phyloP scores from a whole-genome alignment of 2,888 invertebrate species.

The Drosophila rellima region DNA sequence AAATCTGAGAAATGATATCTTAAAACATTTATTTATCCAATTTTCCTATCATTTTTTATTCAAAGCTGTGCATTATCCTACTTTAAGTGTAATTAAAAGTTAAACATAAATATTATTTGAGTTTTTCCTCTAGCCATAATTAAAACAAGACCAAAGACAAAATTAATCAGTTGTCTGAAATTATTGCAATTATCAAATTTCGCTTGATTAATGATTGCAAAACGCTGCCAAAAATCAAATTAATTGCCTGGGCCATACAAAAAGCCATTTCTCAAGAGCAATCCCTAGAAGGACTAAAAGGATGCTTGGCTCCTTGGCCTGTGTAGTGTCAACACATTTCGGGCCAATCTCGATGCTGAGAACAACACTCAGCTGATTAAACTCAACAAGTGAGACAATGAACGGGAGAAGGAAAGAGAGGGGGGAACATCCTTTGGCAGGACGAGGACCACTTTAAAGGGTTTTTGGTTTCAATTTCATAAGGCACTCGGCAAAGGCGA shows the following conservation, averaged over 20 bases:
- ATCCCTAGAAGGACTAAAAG: slow-evolving; percentile 2
- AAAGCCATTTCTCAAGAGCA: not conserved
- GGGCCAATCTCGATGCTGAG: slow-evolving; percentile 22
- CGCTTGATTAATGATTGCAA: slow-evolving; percentile 61
- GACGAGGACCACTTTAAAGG: slow-evolving; percentile 25
- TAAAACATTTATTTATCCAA: too few species aligned
- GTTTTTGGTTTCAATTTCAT: slow-evolving; percentile 30
- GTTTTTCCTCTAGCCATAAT: not conserved
- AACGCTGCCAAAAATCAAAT: slow-evolving; percentile 42
- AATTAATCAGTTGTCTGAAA: slow-evolving; percentile 38
- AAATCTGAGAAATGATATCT: too few species aligned
- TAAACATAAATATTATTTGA: not conserved
- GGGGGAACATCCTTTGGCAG: not conserved
- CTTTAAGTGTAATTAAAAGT: not conserved
- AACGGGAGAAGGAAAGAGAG: not conserved
- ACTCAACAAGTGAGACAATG: slow-evolving; percentile 43
- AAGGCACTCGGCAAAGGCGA: slow-evolving; percentile 16
- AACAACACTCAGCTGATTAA: slow-evolving; percentile 47
- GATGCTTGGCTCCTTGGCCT: not conserved
- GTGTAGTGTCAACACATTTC: slow-evolving; percentile 33
- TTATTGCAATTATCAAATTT: slow-evolving; percentile 71
- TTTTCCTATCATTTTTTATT: too few species aligned
- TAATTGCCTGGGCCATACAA: slow-evolving; percentile 53
- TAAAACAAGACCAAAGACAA: not conserved
- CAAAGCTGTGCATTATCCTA: not conserved